Base-by-base conservation (phyloP, 2,113 vertebrate species). In the Notothenia coriiceps region DNA sequence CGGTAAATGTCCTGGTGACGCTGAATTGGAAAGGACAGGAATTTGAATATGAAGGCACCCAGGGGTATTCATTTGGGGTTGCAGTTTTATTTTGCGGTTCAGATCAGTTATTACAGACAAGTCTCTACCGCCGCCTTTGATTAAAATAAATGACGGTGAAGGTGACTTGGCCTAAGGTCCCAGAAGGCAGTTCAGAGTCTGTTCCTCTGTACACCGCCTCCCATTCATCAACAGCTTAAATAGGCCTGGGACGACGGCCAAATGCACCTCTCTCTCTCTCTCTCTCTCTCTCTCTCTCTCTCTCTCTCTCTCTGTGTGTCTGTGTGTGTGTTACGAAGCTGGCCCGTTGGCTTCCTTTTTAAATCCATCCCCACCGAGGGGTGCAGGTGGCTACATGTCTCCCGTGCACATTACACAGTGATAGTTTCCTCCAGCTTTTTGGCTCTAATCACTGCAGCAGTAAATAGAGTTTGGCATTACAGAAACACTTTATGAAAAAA, bases 351-450 rank as follows among this genome's bases (percentile, higher is more conserved):
- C 80, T 87, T 88, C 79, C 73, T 87, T 72, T 91, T 86, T 82
- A 88, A 92, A 90, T 86, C 82, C 52, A 70, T 86, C 83, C 85
- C 84, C 70, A 62, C 70, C 86, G 88, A 84, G 85, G 68, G 74
- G 75, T 86, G 84, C 93, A 91, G 89, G 93, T 89, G 80, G 86
- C 79, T 91, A 89, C 94, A 94, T 81, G 94, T 90, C 91, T 91
- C 64, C 75, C 55, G 79, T 83, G 71, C 72, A 87, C 82, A 88
- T 91, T 87, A 92, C 82, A 88, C 71, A 70, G 65, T 79, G 71
- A 87, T 84, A 46, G 60, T 80, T 90, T 92, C 84, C 84, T 89
- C 68, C 73, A 83, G 79, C 82, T 85, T 74, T 88, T 82, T 87
- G 80, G 84, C 80, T 57, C 66, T 44, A 76, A 86, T 82, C 74